phyloP scores from a whole-genome alignment of 2,888 invertebrate species.

The Octodonta nipae region DNA sequence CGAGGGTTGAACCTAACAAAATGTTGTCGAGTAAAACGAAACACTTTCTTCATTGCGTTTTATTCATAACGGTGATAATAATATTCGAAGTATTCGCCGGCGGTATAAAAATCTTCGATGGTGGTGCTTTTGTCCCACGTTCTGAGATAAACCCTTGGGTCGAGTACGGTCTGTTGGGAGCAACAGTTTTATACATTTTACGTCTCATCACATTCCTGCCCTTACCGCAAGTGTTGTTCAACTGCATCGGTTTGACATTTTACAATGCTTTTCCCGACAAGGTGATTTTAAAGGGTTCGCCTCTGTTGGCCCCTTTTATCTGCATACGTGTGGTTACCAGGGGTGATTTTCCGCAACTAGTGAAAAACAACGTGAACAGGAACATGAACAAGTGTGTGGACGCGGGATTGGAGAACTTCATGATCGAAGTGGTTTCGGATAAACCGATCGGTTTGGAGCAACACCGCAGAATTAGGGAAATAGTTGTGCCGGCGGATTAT shows the following conservation, averaged over 20 bases:
- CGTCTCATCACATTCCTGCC: slow-evolving; percentile 72
- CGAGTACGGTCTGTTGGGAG: slow-evolving; percentile 63
- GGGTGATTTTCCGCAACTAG: slow-evolving; percentile 85
- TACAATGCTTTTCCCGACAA: slow-evolving; percentile 93
- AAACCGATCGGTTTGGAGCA: slow-evolving; percentile 65
- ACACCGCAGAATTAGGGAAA: slow-evolving; percentile 69
- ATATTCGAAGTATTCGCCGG: slow-evolving; percentile 50
- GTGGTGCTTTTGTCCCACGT: slow-evolving; percentile 33
- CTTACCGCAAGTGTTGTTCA: slow-evolving; percentile 78
- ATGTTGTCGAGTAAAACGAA: slow-evolving; percentile 53
- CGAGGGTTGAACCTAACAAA: too few species aligned
- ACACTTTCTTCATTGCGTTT: slow-evolving; percentile 67
- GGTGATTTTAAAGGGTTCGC: slow-evolving; percentile 72
- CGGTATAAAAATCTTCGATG: slow-evolving; percentile 35
- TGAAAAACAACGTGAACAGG: slow-evolving; percentile 70
- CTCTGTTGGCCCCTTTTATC: slow-evolving; percentile 82
- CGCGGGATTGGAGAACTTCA: slow-evolving; percentile 86
- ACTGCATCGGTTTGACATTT: slow-evolving; percentile 71
- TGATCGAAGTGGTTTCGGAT: slow-evolving; percentile 92
- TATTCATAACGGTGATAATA: slow-evolving; percentile 60
- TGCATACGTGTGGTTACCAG: slow-evolving; percentile 89
- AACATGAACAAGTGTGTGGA: slow-evolving; percentile 80
- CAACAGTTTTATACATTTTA: slow-evolving; percentile 61
- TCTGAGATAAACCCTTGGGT: slow-evolving; percentile 64
- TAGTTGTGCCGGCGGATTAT: slow-evolving; percentile 77